Evolutionary conservation across 1,140 invertebrate genomes (phyloP), one percentile per base, ranked within the genome.

Genomic region (Heliothis subflexa): DNA sequence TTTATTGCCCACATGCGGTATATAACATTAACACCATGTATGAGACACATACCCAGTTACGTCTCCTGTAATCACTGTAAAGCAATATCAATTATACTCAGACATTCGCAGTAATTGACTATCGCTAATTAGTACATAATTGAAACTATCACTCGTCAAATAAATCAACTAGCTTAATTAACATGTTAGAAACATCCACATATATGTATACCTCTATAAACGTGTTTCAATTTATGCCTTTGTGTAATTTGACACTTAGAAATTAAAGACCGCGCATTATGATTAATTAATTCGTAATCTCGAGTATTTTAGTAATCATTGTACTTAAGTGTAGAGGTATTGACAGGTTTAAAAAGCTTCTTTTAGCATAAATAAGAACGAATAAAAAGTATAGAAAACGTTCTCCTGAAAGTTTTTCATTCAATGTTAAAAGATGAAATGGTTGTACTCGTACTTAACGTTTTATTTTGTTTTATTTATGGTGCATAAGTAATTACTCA

Each of bases 61-160:
- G 16, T 66, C 62, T 33, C 62, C 45, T 11, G 11, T n/a, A 25
- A 70, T 70, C 66, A 52, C 47, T 3, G 18, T 52, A 64, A n/a
- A 16, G n/a, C 61, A 66, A 66, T 66, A 52, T 70, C 66, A 70
- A 70, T 70, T 70, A 70, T 66, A 52, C 47, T 21, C 45, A 49
- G 45, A 68, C 66, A 70, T 47, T 45, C 40, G 18, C 18, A 13
- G 49, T 78, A 78, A 78, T 78, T 68, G 64, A 52, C 64, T 78
- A 78, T 70, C 49, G 21, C 62, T 78, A 78, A 78, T 78, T 78
- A 78, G 62, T 59, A 78, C 75, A 70, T 40, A 78, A 78, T 78
- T 78, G 75, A 78, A 78, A 78, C 75, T 68, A 77, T 70, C 75
- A 78, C 16, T 68, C 66, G 62, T 78, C 75, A 68, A 64, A 78